These are phyloP conservation scores for Caenorhabditis macrosperma DNA, from an alignment of 2,888 invertebrate genomes.

Conservation along the genomic window DNA sequence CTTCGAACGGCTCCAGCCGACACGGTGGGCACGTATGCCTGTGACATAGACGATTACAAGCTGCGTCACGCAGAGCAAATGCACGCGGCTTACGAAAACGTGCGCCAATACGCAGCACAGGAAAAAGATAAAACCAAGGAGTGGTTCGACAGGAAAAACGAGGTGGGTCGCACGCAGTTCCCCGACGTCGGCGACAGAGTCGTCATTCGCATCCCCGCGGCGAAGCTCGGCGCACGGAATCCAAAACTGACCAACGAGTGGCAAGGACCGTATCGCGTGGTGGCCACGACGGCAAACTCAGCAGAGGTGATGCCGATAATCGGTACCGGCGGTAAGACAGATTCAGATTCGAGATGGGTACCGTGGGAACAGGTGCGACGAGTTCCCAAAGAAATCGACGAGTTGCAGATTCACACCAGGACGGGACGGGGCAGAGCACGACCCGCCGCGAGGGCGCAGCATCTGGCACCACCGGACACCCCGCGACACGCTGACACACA, in stretches of 20 bases:
- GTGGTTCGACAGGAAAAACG: constrained; percentile 44
- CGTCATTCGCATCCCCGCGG: constrained; percentile 23
- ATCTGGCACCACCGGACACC: too few species aligned
- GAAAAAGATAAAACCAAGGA: constrained; percentile 23
- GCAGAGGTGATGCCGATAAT: background rate
- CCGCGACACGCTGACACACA: too few species aligned
- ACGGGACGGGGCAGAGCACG: too few species aligned
- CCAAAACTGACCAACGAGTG: constrained; percentile 24
- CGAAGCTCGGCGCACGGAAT: background rate
- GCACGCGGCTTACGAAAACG: constrained; percentile 7
- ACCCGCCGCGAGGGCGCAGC: too few species aligned
- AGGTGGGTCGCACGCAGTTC: too few species aligned
- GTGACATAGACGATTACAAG: constrained; percentile 41
- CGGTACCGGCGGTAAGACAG: background rate
- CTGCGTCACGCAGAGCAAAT: background rate
- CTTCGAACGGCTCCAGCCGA: background rate
- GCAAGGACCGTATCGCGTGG: constrained; percentile 21
- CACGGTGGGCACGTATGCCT: background rate
- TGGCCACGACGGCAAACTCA: background rate
- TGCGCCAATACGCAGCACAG: constrained; percentile 1
- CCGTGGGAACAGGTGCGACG: background rate
- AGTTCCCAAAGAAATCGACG: background rate
- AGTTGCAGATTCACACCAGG: too few species aligned
- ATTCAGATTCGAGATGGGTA: too few species aligned
- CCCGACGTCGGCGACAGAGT: constrained; percentile 4